Evolutionary conservation across 2,888 invertebrate species (phyloP), one percentile per base, ranked within the genome.

Genomic region (Melolontha melolontha): DNA sequence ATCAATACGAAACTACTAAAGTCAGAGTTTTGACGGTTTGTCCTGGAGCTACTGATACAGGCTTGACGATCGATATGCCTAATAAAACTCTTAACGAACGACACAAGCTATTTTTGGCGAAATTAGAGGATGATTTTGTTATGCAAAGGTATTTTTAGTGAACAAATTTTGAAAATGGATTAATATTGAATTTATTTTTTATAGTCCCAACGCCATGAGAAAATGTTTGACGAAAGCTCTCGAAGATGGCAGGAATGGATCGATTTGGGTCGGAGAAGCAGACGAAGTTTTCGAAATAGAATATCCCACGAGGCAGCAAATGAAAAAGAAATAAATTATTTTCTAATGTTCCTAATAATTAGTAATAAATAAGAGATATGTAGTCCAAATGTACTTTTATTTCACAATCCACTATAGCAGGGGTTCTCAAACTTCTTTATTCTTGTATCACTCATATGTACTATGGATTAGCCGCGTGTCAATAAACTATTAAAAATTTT

Each of bases 261-360:
- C 84, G 0, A 81, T 83, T 0, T 86, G 85, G 85, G 74, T 83
- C 39, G 80, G 82, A 41, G 84, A 85, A 75, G 84, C 82, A 1
- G 79, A 78, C 0, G 77, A 81, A 62, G 54, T 79, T 16, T 79
- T 77, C 49, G 74, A 81, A 71, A 76, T 80, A 77, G 79, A 83
- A 82, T 83, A 73, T 27, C 71, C 71, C 29, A 51, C 63, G 7
- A 68, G 71, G 54, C 40, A 63, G 47, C 39, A 63, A 41, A 65
- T 72, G 29, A 62, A 50, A 14, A 71, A 68, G 55, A 55, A 67
- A 10, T 59, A 14, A 59, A 27, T 39, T 52, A n/a, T 41, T 41
- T 41, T 51, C n/a, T 8, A 51, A 8, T 51, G n/a, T 27, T 39
- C 40, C 6, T n/a, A 12, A 10, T 40, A n/a, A 12, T 10, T 7